A percentile compares a stretch with the other conserved stretches of the same genome.
Evolutionary conservation across 2,888 invertebrate genomes (phyloP).

Genomic region (Caenorhabditis wallacei): DNA sequence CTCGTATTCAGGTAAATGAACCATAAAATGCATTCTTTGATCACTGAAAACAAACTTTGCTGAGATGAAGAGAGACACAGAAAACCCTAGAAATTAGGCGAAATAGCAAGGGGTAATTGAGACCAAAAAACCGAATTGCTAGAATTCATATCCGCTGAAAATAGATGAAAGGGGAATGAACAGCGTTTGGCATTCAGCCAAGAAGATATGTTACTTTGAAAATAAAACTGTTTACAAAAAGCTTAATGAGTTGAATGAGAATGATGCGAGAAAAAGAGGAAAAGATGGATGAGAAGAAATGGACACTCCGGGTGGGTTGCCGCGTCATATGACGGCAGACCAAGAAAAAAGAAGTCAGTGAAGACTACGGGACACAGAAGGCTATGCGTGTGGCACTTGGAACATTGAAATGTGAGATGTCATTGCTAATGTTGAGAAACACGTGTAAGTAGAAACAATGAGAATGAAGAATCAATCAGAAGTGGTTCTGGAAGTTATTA

Average conservation of each 20-base stretch:
- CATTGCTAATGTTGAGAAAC: conserved; percentile 22
- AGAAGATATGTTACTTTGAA: conserved; percentile 20
- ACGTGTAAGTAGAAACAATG: conserved; percentile 14
- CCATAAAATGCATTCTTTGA: no score
- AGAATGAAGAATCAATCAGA: conserved; percentile 11
- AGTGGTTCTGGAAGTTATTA: conserved; percentile 17
- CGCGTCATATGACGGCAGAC: conserved; percentile 57
- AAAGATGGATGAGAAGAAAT: conserved; percentile 35
- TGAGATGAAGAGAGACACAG: not conserved
- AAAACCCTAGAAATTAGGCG: not conserved
- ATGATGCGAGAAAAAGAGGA: conserved; percentile 30
- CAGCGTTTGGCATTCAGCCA: conserved; percentile 24
- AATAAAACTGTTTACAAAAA: conserved; percentile 22
- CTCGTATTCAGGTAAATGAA: no score
- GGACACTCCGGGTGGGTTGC: conserved; percentile 22
- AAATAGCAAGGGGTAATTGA: not conserved
- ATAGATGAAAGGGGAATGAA: conserved; percentile 17
- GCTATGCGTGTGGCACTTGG: conserved; percentile 25
- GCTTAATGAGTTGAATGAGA: no score
- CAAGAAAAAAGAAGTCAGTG: conserved; percentile 40
- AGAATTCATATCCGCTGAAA: conserved; percentile 15
- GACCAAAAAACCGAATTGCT: not conserved
- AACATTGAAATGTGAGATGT: conserved; percentile 41
- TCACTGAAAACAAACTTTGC: no score
- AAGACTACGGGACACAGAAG: conserved; percentile 45